A percentile compares a stretch with the other conserved stretches of the same genome.
Evolutionary conservation across 1,140 invertebrate genomes (phyloP).

Genomic region (Thalassaphorura encarpata): DNA sequence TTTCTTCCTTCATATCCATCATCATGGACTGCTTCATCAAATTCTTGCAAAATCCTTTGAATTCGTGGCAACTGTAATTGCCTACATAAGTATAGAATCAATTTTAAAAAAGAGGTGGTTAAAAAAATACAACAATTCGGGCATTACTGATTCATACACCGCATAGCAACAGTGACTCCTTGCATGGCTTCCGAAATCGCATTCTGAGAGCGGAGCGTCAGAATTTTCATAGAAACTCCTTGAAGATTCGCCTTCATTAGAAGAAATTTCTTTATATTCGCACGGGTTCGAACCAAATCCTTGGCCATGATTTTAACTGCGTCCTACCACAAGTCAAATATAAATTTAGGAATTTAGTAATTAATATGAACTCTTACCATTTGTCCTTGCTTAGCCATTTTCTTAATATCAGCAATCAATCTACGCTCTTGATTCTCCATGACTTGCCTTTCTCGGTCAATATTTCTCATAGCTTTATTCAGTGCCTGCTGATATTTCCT

Average conservation of each 20-base stretch:
- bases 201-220: slow-evolving; percentile 94
- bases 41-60: slow-evolving; percentile 96
- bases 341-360: background rate
- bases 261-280: slow-evolving; percentile 98
- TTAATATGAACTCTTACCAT: slow-evolving; percentile 57
- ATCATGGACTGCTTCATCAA: slow-evolving; percentile 99
- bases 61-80: slow-evolving; percentile 97
- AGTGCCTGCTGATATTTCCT: slow-evolving; percentile 94
- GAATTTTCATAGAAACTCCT: slow-evolving; percentile 95
- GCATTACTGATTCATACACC: slow-evolving; percentile 93
- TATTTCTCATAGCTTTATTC: slow-evolving; percentile 95
- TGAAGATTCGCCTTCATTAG: slow-evolving; percentile 99
- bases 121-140: slow-evolving; percentile 10
- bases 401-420: slow-evolving; percentile 96
- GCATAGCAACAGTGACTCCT: slow-evolving; percentile 96
- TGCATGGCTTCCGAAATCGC: slow-evolving; percentile 99
- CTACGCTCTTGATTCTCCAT: slow-evolving; percentile 99
- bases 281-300: slow-evolving; percentile 89
- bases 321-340: slow-evolving; percentile 54
- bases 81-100: too few relatives aligned
- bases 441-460: slow-evolving; percentile 83
- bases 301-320: slow-evolving; percentile 99
- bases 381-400: slow-evolving; percentile 96
- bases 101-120: too few relatives aligned
- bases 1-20: slow-evolving; percentile 99